Evolutionary conservation across 2,888 invertebrate genomes (phyloP), one percentile per base, ranked within the genome.

Genomic region (Xiphydria camelus): DNA sequence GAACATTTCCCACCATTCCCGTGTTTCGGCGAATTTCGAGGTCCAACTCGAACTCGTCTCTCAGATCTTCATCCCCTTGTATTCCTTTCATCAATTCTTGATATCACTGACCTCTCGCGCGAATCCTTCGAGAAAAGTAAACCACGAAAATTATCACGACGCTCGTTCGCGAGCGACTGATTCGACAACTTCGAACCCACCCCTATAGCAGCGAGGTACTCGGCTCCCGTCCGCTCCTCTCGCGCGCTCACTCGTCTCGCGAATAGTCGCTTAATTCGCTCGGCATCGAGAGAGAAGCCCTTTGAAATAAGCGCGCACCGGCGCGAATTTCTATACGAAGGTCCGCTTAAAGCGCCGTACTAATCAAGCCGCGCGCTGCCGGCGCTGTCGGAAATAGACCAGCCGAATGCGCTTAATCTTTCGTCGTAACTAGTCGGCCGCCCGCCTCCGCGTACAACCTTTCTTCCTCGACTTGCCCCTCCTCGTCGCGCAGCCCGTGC

Each of bases 331-430:
- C 26, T 45, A 46, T 41, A 45, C 32, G 47, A 54, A 44, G 44
- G 38, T 41, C 15, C 40, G 17, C 35, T 38, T 53, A 41, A 40
- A 47, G 37, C 49, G 41, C 41, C 40, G 37, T 47, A 49, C 53
- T 57, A 59, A 59, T 57, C 55, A 52, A 46, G 44, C 47, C 25
- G 39, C 14, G 12, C 4, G 12, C 29, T 29, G n/a, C n/a, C n/a
- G 43, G 44, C 47, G 47, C 44, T 37, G 50, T 54, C 44, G 4
- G 6, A 5, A 6, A 48, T 38, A 45, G n/a, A n/a, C n/a, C n/a
- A n/a, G 42, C 25, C 42, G 51, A 46, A 53, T 38, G 53, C 53
- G 41, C 34, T 54, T 48, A 49, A 49, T 53, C 56, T 51, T 59
- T 50, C 52, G 50, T 44, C 26, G 32, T 44, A 50, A 48, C 49